Evolutionary conservation across 2,797 vertebrate genomes (phyloP), one percentile per base, ranked within the genome.

Genomic region (Sternotherus odoratus): DNA sequence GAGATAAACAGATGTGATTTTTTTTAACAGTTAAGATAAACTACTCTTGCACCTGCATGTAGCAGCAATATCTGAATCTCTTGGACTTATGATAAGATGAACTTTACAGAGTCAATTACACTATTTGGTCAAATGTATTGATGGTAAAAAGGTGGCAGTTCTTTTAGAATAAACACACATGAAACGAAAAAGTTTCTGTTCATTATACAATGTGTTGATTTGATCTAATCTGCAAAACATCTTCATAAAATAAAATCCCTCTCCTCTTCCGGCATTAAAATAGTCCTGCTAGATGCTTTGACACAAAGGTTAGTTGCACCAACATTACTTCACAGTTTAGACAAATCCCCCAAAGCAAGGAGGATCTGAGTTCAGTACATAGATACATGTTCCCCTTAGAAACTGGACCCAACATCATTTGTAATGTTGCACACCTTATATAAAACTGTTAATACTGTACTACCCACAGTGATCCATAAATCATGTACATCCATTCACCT

Each of bases 1-100:
- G 96, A 97, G 98, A 98, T 98, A 98, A 99, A 98, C 98, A 99
- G 98, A 98, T 98, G 98, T 98, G 97, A 97, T 97, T 96, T 96
- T 92, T 96, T 98, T 94, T 92, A 91, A 92, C 88, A 96, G 96
- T 96, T 97, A 92, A 98, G 98, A 98, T 98, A 99, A 98, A 98
- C 97, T 78, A 91, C 43, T 86, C 74, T 91, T 95, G 98, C 98
- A 98, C 95, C 97, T 97, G 93, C 86, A 88, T 4, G 16, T 79
- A 57, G 85, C 95, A 81, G 51, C 79, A 74, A 33, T 74, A 72
- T 50, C 84, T 87, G 43, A 86, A 57, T 60, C n/a, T 57, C 56
- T 43, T 77, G 54, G 93, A 83, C 7, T 36, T 81, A 49, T 36
- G 39, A 83, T n/a, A 33, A 79, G n/a, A 15, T 49, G 48, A 85